A percentile compares a stretch with the other conserved stretches of the same genome.
phyloP scores from a whole-genome alignment of 2,797 vertebrate genomes.

The Aotus griseimembra region DNA sequence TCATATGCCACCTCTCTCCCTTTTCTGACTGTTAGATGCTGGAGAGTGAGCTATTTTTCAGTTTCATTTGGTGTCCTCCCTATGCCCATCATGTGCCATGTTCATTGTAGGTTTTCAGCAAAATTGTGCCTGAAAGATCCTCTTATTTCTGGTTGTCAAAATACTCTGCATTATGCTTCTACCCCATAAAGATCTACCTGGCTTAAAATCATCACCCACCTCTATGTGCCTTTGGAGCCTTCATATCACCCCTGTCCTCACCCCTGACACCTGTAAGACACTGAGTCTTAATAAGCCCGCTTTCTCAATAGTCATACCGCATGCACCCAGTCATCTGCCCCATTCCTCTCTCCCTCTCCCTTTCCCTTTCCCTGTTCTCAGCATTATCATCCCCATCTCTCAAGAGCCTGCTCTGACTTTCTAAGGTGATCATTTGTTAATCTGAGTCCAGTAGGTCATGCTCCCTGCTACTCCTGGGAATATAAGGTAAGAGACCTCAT shows the following conservation, averaged over 20 bases:
- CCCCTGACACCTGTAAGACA: background rate
- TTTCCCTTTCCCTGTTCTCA: background rate
- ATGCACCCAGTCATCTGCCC: background rate
- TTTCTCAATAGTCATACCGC: background rate
- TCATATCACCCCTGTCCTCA: background rate
- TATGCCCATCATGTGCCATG: background rate
- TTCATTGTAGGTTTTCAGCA: background rate
- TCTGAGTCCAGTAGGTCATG: background rate
- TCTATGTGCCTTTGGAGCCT: background rate
- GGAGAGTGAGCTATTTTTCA: background rate
- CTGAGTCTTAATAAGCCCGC: background rate
- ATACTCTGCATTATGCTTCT: background rate
- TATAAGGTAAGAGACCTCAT: background rate
- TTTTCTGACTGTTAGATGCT: background rate
- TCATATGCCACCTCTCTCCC: background rate
- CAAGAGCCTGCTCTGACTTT: background rate
- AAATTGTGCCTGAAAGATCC: background rate
- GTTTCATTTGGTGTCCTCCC: background rate
- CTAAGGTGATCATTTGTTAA: background rate
- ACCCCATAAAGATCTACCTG: background rate
- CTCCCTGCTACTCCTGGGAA: background rate
- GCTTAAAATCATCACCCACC: background rate
- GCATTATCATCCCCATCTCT: background rate
- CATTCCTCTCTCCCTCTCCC: background rate
- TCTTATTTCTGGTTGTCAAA: background rate